Percentiles rank a stretch among this genome's conserved stretches.
Evolutionary conservation across 2,797 vertebrate species (phyloP).

Genomic region (Linurgus olivaceus): DNA sequence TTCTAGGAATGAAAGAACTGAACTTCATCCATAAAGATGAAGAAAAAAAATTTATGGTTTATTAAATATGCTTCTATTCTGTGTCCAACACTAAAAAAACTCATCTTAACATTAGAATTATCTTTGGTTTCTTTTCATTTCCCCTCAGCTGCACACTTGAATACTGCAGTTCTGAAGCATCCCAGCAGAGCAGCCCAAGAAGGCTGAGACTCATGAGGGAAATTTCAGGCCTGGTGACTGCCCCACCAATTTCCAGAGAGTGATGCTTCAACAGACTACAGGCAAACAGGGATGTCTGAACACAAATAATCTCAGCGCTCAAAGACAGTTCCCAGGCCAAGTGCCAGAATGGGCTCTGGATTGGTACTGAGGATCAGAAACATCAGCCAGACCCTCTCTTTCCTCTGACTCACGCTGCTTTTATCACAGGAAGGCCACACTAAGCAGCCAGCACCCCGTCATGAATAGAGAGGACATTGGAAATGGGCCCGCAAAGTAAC

Average conservation of each 20-base stretch:
- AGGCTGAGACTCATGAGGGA: neutral
- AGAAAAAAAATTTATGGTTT: neutral
- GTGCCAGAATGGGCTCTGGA: neutral
- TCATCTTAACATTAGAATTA: neutral
- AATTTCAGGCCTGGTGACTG: neutral
- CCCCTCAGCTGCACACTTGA: neutral
- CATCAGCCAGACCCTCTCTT: fast-evolving
- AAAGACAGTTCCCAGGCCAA: neutral
- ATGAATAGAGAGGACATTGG: fast-evolving
- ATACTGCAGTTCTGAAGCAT: neutral
- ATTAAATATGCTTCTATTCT: neutral
- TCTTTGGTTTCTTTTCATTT: neutral
- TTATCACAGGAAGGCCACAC: fast-evolving
- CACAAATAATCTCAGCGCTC: fast-evolving
- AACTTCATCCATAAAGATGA: neutral
- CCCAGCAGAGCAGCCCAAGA: neutral
- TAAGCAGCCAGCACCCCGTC: fast-evolving
- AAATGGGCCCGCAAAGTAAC: neutral
- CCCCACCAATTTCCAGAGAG: neutral
- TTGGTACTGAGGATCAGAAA: neutral
- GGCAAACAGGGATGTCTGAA: neutral
- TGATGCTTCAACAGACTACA: neutral
- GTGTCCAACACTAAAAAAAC: neutral
- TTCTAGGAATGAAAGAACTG: neutral
- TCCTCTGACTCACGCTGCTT: neutral